A percentile compares a stretch with the other conserved stretches of the same genome.
These are phyloP conservation scores for Dryas iulia DNA, from an alignment of 1,140 invertebrate species.

Conservation along the genomic window DNA sequence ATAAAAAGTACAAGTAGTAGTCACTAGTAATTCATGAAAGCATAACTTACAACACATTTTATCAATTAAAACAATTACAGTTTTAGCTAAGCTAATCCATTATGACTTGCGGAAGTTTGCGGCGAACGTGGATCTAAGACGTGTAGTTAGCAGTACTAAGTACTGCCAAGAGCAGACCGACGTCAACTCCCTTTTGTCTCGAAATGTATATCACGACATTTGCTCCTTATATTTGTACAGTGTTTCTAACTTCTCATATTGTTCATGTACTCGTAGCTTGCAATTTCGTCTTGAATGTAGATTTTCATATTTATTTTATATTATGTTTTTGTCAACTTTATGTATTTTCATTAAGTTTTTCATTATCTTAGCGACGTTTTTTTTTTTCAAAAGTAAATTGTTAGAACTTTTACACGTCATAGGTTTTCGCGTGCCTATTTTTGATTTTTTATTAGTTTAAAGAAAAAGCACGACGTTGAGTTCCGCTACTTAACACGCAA, in stretches of 20 bases:
- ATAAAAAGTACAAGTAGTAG: no score
- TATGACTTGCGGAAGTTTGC: not conserved
- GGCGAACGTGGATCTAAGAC: not conserved
- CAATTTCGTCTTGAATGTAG: not conserved
- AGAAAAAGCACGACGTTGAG: no score
- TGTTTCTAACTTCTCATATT: not conserved
- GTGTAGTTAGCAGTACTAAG: not conserved
- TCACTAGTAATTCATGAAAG: no score
- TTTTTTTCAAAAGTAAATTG: no score
- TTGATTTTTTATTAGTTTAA: no score
- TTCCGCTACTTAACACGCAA: no score
- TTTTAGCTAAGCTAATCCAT: not conserved
- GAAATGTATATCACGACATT: not conserved
- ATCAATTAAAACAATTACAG: not conserved
- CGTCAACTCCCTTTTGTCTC: not conserved
- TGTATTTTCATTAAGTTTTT: no score
- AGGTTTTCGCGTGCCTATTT: no score
- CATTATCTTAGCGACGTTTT: no score
- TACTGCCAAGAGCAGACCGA: not conserved
- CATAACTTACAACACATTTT: not conserved
- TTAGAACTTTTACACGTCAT: no score
- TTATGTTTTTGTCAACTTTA: no score
- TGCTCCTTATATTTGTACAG: not conserved
- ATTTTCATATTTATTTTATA: not conserved
- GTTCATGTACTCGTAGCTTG: not conserved